Base-by-base conservation (phyloP, 2,888 invertebrate species). In the Drosophila nr. perissopoda region DNA sequence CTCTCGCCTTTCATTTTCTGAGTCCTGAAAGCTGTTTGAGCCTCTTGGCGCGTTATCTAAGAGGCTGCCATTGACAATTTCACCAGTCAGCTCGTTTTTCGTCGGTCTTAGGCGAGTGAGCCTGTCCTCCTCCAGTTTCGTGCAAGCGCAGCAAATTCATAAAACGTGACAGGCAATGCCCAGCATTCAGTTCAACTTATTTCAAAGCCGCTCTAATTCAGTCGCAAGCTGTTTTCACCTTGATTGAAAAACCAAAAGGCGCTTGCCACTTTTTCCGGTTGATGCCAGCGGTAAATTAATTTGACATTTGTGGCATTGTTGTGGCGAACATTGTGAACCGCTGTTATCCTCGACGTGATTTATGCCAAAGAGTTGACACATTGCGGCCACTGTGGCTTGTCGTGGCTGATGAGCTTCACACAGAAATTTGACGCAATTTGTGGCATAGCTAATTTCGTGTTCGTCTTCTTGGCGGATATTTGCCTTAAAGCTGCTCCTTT, bases 161-260 rank as follows among this genome's bases (percentile, higher is more conserved):
- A 77, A 87, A 85, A 87, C 86, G 86, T 86, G 86, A 86, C 86
- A 78, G 65, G 78, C 83, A 79, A 78, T 71, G 69, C 62, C 76
- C 78, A 78, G 67, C 49, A 58, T 66, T 68, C 51, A 27, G 59
- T 40, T 45, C 54, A 31, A 42, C 51, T 59, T 25, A 52, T 60
- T 45, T 57, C 45, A 36, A 45, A n/a, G 16, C 36, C 18, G 25
- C 38, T 62, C 42, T 45, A 25, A 25, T 45, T 42, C n/a, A 31
- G 54, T 21, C 21, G 25, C 6, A 27, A 34, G 42, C 45, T 64
- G n/a, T 56, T 49, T 59, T 16, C 75, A 81, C 83, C 82, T 87
- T 89, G 85, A 86, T 86, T 86, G 89, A 87, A 89, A 86, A 87
- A 71, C 74, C 73, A 73, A 79, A 70, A 76, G 80, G 68, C 68